Percentiles rank a stretch among this genome's conserved stretches.
Conservation (phyloP, 2,888 invertebrate species). For the Torymus tubicola region DNA sequence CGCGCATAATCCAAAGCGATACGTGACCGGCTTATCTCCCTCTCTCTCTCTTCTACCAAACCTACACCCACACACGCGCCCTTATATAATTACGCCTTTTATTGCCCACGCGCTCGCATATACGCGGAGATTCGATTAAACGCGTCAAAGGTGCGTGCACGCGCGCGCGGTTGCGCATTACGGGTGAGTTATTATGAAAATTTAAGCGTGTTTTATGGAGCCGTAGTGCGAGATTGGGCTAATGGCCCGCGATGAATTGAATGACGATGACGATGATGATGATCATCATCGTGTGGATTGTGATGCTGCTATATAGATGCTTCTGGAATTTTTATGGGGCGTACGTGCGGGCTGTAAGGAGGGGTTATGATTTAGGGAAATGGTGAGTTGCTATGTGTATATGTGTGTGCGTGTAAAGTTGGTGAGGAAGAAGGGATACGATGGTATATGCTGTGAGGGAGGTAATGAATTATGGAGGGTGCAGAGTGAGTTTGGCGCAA, state of each 20-base stretch:
- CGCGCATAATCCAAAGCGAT: slow-evolving; percentile 19
- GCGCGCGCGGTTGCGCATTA: not conserved
- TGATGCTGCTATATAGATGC: no score
- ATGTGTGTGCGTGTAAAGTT: no score
- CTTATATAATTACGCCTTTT: slow-evolving; percentile 46
- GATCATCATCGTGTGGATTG: no score
- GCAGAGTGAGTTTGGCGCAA: no score
- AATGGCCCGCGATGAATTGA: no score
- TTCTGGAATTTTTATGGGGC: not conserved
- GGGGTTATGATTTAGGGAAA: no score
- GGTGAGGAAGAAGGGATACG: no score
- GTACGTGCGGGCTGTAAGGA: not conserved
- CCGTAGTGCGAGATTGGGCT: not conserved
- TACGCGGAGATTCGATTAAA: slow-evolving; percentile 50
- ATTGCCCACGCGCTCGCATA: slow-evolving; percentile 15
- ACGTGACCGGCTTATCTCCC: slow-evolving; percentile 48
- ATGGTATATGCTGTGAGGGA: no score
- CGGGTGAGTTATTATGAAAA: not conserved
- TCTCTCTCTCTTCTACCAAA: no score
- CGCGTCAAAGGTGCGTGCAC: not conserved
- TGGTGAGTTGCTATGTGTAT: no score
- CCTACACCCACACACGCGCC: not conserved
- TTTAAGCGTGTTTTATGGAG: not conserved
- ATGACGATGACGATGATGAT: no score
- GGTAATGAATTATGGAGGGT: no score